These are phyloP conservation scores for Napeogenes inachia DNA, from an alignment of 2,888 invertebrate genomes.

Conservation along the genomic window DNA sequence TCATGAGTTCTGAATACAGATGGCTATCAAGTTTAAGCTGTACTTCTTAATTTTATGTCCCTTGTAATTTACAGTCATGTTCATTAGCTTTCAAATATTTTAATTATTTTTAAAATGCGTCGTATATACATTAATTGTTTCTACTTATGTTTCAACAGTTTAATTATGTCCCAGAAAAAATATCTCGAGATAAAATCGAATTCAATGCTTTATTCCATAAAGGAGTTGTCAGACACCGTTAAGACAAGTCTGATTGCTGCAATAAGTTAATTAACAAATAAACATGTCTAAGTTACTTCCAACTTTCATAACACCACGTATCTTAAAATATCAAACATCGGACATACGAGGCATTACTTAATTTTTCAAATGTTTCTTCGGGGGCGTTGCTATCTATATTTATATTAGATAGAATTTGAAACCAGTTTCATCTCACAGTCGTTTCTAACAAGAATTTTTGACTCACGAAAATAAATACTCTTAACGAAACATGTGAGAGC, in stretches of 20 bases:
- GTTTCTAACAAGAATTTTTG: conserved; percentile 74
- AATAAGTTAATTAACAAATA: no score
- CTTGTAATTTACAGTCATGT: conserved; percentile 16
- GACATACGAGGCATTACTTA: conserved; percentile 53
- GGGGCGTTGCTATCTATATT: conserved; percentile 68
- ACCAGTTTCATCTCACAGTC: conserved; percentile 65
- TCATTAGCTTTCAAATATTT: conserved; percentile 2
- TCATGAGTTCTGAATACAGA: conserved; percentile 69
- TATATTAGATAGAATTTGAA: conserved; percentile 66
- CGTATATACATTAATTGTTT: background rate
- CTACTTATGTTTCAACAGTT: no score
- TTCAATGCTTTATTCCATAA: no score
- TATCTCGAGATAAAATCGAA: no score
- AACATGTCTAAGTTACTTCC: no score
- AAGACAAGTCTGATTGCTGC: no score
- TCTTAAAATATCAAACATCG: conserved; percentile 47
- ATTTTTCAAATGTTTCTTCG: conserved; percentile 53
- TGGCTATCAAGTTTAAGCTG: conserved; percentile 35
- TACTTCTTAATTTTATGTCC: conserved; percentile 29
- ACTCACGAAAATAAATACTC: conserved; percentile 74
- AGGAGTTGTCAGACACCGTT: no score
- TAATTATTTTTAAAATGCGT: conserved; percentile 1
- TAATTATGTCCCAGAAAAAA: no score
- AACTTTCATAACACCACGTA: background rate
- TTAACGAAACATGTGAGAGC: conserved; percentile 70